phyloP scores from a whole-genome alignment of 2,797 vertebrate species.

The Pagetopsis macropterus region DNA sequence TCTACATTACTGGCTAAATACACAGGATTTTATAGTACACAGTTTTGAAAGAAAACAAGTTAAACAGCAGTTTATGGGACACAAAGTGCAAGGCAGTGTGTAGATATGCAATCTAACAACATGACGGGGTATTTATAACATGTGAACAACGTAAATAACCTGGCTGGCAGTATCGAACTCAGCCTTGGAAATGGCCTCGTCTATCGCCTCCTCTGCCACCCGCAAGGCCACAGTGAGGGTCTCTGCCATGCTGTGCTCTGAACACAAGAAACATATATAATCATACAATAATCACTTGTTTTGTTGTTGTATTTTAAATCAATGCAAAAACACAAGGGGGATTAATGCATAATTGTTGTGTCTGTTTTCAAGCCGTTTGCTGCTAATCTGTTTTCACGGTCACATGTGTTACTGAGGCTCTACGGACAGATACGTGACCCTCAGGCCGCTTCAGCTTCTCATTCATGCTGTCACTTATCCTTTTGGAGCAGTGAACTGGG shows the following conservation, averaged over 20 bases:
- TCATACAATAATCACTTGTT: not conserved
- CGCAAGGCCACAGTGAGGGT: slow-evolving; percentile 91
- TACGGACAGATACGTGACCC: slow-evolving; percentile 1
- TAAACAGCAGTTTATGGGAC: not conserved
- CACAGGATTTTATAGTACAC: not conserved
- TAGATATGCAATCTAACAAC: not conserved
- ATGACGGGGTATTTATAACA: not conserved
- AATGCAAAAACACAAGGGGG: not conserved
- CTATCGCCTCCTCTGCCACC: slow-evolving; percentile 95
- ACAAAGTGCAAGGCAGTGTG: not conserved
- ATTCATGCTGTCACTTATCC: slow-evolving; percentile 44
- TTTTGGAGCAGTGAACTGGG: slow-evolving; percentile 37
- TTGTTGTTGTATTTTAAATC: not conserved
- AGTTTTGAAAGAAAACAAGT: not conserved
- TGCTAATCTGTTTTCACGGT: slow-evolving; percentile 6
- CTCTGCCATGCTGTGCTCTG: slow-evolving; percentile 95
- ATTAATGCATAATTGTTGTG: not conserved
- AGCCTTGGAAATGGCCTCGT: slow-evolving; percentile 95
- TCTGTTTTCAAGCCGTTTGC: not conserved
- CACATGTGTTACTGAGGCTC: not conserved
- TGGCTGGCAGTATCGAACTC: slow-evolving; percentile 87
- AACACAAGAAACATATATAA: slow-evolving; percentile 29
- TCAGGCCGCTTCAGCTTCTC: slow-evolving; percentile 24
- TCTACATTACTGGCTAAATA: not conserved
- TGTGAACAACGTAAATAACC: slow-evolving; percentile 77